These are phyloP conservation scores for Clostera curtula DNA, from an alignment of 2,888 invertebrate genomes.

Conservation along the genomic window DNA sequence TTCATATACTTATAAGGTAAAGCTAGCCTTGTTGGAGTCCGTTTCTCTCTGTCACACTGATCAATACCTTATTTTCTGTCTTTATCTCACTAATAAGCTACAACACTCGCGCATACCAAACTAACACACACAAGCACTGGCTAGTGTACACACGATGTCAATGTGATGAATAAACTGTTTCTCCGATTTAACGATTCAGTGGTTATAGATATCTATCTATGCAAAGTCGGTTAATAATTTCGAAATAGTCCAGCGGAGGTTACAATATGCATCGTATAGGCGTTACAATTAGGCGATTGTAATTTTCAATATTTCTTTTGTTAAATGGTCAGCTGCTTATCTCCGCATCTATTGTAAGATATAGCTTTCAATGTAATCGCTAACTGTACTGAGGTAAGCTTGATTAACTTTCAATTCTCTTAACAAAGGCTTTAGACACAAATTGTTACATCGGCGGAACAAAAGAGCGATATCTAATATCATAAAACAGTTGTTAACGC, in stretches of 20 bases:
- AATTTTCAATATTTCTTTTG: constrained; percentile 11
- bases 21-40: constrained; percentile 65
- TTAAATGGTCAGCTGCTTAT: constrained; percentile 1
- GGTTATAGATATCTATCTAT: constrained; percentile 66
- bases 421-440: constrained; percentile 11
- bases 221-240: constrained; percentile 59
- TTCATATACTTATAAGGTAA: constrained; percentile 67
- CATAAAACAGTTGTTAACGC: constrained; percentile 18
- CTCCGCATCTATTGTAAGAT: neutral
- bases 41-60: constrained; percentile 49
- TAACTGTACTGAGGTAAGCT: neutral
- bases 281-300: constrained; percentile 16
- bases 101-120: constrained; percentile 33
- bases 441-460: constrained; percentile 12
- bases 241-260: constrained; percentile 24
- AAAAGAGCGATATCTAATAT: constrained; percentile 12
- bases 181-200: constrained; percentile 70
- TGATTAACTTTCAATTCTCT: constrained; percentile 5
- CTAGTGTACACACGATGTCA: constrained; percentile 40
- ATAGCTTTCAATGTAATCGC: neutral
- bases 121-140: constrained; percentile 25
- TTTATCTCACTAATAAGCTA: constrained; percentile 63
- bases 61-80: constrained; percentile 39
- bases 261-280: constrained; percentile 12
- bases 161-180: constrained; percentile 71